Evolutionary conservation across 2,888 invertebrate genomes (phyloP).

Genomic region (Ennomos erosarius): DNA sequence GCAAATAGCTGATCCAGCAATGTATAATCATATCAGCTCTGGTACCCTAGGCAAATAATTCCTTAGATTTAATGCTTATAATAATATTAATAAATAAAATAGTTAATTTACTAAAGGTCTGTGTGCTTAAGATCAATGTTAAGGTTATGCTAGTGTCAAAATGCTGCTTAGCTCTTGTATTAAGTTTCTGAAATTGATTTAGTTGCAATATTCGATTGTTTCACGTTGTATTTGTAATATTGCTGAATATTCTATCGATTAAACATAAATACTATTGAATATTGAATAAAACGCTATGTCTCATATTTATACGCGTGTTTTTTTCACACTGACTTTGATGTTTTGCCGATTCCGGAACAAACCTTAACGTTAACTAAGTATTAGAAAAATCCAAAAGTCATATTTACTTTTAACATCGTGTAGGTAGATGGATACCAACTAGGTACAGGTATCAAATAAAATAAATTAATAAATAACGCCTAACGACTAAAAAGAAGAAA

Average conservation of each 20-base stretch:
- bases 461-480: too few relatives aligned
- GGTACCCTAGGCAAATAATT: constrained; percentile 42
- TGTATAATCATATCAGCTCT: constrained; percentile 57
- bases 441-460: too few relatives aligned
- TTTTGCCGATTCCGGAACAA: not conserved
- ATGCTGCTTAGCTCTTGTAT: constrained; percentile 73
- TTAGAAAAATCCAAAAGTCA: too few relatives aligned
- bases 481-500: too few relatives aligned
- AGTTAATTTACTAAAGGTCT: constrained; percentile 67
- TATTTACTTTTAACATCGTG: too few relatives aligned
- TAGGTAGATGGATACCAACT: too few relatives aligned
- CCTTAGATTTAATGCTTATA: constrained; percentile 37
- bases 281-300: constrained; percentile 84
- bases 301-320: constrained; percentile 73
- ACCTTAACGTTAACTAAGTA: too few relatives aligned
- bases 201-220: constrained; percentile 81
- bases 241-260: constrained; percentile 83
- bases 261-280: constrained; percentile 78
- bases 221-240: constrained; percentile 84
- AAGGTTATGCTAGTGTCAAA: constrained; percentile 61
- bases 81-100: constrained; percentile 48
- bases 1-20: constrained; percentile 52
- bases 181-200: constrained; percentile 76
- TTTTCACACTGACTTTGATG: constrained; percentile 39
- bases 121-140: constrained; percentile 78